Base-by-base conservation (phyloP, 2,113 vertebrate species). In the Triplophysa tibetana region DNA sequence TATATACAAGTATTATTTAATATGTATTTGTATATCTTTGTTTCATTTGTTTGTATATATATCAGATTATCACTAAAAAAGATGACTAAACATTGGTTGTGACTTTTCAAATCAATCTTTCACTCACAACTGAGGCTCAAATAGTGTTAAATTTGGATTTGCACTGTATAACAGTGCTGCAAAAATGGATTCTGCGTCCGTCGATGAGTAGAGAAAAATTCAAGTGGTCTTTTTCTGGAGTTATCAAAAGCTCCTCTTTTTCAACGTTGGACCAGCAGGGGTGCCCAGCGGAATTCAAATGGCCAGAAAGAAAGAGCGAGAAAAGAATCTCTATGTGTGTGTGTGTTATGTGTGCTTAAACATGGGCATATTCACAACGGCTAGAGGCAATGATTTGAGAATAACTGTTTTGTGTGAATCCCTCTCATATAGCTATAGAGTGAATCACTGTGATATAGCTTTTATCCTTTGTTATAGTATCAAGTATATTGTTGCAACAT, bases 251-350 rank as follows among this genome's bases (percentile, higher is more conserved):
- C 67, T 33, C 48, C 67, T 69, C 68, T 80, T 68, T 77, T 70
- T 83, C 73, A 50, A 61, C 63, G 61, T 80, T 65, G 17, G 48
- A 64, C 64, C 82, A 74, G 75, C 64, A 65, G 56, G 65, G 62
- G 77, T 76, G 77, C 60, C 52, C 82, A 52, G 64, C 66, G 70
- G 82, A 73, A 83, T 83, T 80, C 82, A 72, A 80, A 83, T 77
- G 26, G 61, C 70, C 21, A 61, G 43, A 26, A 70, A 61, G 48
- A 70, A 70, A 65, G 24, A 80, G 87, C 60, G 79, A 83, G 68
- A 81, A 19, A 50, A 29, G 61, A 70, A 84, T 87, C 81, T 85
- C 45, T 81, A 52, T 52, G 73, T 74, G 14, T 61, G 48, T 73
- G 68, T 68, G 79, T 78, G 62, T 70, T n/a, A 63, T 68, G 74